A percentile compares a stretch with the other conserved stretches of the same genome.
Conservation (phyloP, 2,888 invertebrate genomes). For the Eristalis pertinax region DNA sequence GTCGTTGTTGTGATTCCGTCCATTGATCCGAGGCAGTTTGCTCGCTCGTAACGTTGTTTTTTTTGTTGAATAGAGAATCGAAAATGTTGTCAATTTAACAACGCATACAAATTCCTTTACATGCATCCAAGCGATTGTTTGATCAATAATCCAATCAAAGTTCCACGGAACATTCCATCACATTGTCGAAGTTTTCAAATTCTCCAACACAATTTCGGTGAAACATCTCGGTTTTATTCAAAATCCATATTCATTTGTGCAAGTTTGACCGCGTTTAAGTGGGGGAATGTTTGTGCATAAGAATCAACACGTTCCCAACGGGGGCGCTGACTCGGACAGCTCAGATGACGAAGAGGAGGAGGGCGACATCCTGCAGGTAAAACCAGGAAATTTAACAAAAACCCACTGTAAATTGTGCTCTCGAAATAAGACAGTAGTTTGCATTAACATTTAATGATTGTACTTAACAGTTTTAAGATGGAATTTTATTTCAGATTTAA, state of each 20-base stretch:
- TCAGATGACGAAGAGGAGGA: slow-evolving; percentile 85
- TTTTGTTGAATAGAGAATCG: neutral
- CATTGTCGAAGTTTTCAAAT: slow-evolving; percentile 46
- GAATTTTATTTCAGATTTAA: slow-evolving; percentile 2
- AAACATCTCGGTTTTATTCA: slow-evolving; percentile 6
- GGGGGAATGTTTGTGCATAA: slow-evolving; percentile 84
- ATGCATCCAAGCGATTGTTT: slow-evolving; percentile 46
- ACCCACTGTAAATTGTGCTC: neutral
- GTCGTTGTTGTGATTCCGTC: no score
- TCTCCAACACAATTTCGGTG: slow-evolving; percentile 39
- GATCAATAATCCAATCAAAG: slow-evolving; percentile 57
- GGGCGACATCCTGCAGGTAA: slow-evolving; percentile 80
- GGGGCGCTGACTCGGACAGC: slow-evolving; percentile 82
- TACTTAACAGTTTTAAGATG: neutral
- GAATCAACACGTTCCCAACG: slow-evolving; percentile 80
- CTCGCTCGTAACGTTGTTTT: no score
- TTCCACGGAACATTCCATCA: slow-evolving; percentile 48
- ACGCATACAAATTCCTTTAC: slow-evolving; percentile 18
- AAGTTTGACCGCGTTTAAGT: slow-evolving; percentile 7
- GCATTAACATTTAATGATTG: neutral
- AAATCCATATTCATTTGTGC: slow-evolving; percentile 64
- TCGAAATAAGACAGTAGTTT: neutral
- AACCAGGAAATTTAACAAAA: neutral
- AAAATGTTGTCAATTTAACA: neutral
- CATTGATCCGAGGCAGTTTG: no score